Evolutionary conservation across 2,797 vertebrate genomes (phyloP).

Genomic region (Alfaro cultratus): DNA sequence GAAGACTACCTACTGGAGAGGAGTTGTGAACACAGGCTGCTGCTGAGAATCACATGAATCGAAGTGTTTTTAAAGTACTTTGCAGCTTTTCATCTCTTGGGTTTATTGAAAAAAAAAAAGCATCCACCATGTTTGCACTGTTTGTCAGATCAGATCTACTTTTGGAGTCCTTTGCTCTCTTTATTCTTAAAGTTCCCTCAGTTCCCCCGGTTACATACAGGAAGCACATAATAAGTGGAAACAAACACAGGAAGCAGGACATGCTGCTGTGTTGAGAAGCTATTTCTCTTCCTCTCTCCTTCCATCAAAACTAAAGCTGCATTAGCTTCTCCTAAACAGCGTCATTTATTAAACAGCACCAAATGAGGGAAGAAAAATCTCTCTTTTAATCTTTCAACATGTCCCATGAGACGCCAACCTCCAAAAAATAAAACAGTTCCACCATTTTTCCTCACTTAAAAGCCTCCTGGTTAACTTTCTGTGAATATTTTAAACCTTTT

Average conservation of each 20-base stretch:
- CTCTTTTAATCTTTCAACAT: constrained; percentile 17
- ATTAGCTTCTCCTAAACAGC: constrained; percentile 19
- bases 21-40: constrained; percentile 38
- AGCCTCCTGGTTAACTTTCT: constrained; percentile 5
- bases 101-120: constrained; percentile 8
- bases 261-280: constrained; percentile 69
- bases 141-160: constrained; percentile 32
- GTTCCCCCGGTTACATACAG: constrained; percentile 56
- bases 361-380: constrained; percentile 35
- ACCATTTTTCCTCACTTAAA: constrained; percentile 31
- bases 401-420: neutral
- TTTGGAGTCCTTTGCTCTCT: neutral
- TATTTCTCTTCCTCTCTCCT: constrained; percentile 71
- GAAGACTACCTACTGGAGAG: neutral
- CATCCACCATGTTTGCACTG: constrained; percentile 31
- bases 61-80: constrained; percentile 7
- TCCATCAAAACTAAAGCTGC: constrained; percentile 51
- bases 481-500: constrained; percentile 19
- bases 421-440: constrained; percentile 27
- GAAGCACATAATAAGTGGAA: constrained; percentile 80
- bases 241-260: constrained; percentile 88
- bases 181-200: constrained; percentile 45
- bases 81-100: constrained; percentile 12
- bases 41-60: constrained; percentile 14
- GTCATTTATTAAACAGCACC: constrained; percentile 24